Evolutionary conservation across 2,888 invertebrate species (phyloP).

Genomic region (Acanthosepion esculentum): DNA sequence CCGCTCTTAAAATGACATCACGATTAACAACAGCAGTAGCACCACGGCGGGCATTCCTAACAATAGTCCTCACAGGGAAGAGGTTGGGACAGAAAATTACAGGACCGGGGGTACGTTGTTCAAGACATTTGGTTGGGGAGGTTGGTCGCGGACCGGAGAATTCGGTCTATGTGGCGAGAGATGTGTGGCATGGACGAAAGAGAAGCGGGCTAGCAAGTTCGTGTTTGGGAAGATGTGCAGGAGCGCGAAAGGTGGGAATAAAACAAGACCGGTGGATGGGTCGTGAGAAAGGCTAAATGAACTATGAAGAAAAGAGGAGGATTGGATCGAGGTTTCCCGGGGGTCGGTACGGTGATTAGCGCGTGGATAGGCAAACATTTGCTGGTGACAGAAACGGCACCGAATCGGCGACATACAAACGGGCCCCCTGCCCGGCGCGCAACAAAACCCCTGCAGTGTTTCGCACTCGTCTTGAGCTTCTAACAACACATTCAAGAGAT

Average conservation of each 20-base stretch:
- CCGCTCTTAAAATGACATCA: background rate
- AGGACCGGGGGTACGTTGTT: background rate
- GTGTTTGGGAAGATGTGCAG: background rate
- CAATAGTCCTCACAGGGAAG: background rate
- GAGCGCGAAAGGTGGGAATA: background rate
- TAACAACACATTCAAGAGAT: background rate
- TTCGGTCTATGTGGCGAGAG: background rate
- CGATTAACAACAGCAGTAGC: background rate
- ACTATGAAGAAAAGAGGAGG: background rate
- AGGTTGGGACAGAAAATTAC: background rate
- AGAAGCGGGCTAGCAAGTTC: background rate
- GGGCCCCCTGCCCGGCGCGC: background rate
- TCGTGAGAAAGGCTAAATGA: background rate
- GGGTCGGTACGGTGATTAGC: slow-evolving; percentile 33
- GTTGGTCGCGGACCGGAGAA: background rate
- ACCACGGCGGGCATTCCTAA: background rate
- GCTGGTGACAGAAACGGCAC: background rate
- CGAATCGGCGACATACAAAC: slow-evolving; percentile 20
- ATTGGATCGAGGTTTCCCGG: background rate
- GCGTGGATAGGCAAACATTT: slow-evolving; percentile 12
- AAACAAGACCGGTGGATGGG: background rate
- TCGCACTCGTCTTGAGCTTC: background rate
- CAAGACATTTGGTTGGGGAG: background rate
- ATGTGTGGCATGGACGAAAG: background rate
- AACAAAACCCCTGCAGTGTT: slow-evolving; percentile 22